phyloP scores from a whole-genome alignment of 2,797 vertebrate species.

The Sebastes cheni region DNA sequence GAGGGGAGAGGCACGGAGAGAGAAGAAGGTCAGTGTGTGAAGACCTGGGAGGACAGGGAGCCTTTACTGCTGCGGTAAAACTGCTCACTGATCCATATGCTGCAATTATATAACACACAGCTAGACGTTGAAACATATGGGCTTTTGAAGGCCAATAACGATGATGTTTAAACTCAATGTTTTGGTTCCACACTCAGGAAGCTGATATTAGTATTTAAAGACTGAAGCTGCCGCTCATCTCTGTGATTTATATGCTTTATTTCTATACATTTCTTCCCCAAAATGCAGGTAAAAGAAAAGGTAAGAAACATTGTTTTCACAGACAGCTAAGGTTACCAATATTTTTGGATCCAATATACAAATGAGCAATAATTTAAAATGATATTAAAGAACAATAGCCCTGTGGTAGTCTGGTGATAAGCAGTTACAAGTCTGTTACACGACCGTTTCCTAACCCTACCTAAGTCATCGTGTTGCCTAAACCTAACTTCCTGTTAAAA shows the following conservation, averaged over 20 bases:
- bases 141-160: not conserved
- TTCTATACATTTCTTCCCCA: not conserved
- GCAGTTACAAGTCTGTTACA: too few species aligned
- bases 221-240: not conserved
- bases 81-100: not conserved
- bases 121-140: not conserved
- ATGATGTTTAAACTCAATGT: not conserved
- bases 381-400: too few species aligned
- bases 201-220: not conserved
- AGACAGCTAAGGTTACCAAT: too few species aligned
- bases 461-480: too few species aligned
- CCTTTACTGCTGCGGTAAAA: conserved; percentile 5
- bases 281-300: not conserved
- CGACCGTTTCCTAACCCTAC: too few species aligned
- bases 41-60: conserved; percentile 1
- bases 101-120: conserved; percentile 6
- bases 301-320: too few species aligned
- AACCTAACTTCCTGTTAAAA: too few species aligned
- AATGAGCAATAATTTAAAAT: not conserved
- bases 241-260: not conserved
- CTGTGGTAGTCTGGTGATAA: too few species aligned
- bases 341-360: not conserved
- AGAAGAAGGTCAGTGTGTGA: conserved; percentile 22
- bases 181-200: not conserved
- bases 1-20: conserved; percentile 18